phyloP scores from a whole-genome alignment of 2,888 invertebrate genomes.

The Labia minor region DNA sequence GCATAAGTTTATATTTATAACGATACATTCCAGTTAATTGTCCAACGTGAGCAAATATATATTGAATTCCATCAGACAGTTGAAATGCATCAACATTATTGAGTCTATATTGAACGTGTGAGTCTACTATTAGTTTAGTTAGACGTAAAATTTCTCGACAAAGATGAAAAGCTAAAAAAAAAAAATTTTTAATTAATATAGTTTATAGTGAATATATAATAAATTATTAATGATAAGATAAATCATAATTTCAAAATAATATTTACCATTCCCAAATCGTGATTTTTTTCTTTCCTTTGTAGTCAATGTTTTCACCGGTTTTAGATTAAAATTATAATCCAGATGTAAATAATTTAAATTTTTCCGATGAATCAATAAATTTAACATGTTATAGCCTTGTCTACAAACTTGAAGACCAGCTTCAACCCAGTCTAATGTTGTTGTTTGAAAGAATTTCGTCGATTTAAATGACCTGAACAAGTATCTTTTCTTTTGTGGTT shows the following conservation, averaged over 20 bases:
- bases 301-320: slow-evolving; percentile 97
- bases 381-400: slow-evolving; percentile 99
- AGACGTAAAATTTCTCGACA: slow-evolving; percentile 97
- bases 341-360: slow-evolving; percentile 98
- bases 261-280: slow-evolving; percentile 79
- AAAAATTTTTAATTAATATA: slow-evolving; percentile 18
- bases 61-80: slow-evolving; percentile 94
- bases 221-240: not conserved
- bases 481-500: slow-evolving; percentile 96
- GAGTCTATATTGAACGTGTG: slow-evolving; percentile 96
- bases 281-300: slow-evolving; percentile 99
- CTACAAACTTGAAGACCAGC: slow-evolving; percentile 96
- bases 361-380: slow-evolving; percentile 95
- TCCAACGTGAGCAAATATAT: slow-evolving; percentile 98
- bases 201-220: too few relatives aligned
- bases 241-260: not conserved
- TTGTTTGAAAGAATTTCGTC: slow-evolving; percentile 99
- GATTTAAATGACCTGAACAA: slow-evolving; percentile 98
- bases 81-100: slow-evolving; percentile 99
- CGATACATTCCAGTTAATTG: slow-evolving; percentile 99
- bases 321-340: slow-evolving; percentile 99
- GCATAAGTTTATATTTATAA: slow-evolving; percentile 96
- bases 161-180: slow-evolving; percentile 80
- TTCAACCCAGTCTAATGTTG: slow-evolving; percentile 99
- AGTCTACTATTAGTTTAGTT: slow-evolving; percentile 96